Evolutionary conservation across 1,140 invertebrate genomes (phyloP), one percentile per base, ranked within the genome.

Genomic region (Parapsyche elsis): DNA sequence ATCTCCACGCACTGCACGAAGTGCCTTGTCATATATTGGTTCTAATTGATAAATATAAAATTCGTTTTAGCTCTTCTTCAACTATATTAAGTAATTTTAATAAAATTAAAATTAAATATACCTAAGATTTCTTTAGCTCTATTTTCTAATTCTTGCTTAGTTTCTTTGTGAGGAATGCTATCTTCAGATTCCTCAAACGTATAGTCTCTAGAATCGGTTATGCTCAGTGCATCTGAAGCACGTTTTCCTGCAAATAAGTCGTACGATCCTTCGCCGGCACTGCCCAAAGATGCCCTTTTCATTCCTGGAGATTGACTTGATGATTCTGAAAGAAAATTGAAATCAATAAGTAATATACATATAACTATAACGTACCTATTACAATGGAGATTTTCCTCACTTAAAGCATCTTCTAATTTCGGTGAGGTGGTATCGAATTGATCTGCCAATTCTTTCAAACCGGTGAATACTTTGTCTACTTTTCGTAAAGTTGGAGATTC

Each of bases 181-280:
- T 89, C 88, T 85, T 89, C 88, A 4, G 88, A 89, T 84, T 89
- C 88, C 84, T 89, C 88, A 82, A 89, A 89, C 1, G 88, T 89
- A 78, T 89, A 89, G 83, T 89, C 88, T 83, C 86, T 86, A 0
- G 88, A 89, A 83, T 89, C 88, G 73, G 88, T 89, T 16, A 89
- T 78, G 81, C 88, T 89, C 46, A 87, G 86, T 73, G 88, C 88
- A 84, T 89, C 88, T 45, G 88, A 89, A 12, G 87, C 83, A 14
- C 88, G 84, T 83, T 89, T 89, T 77, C 88, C 88, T 80, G 86
- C 86, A 2, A 78, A 71, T 0, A 82, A 67, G 30, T 83, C 81
- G 16, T 67, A 44, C 10, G 79, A 80, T n/a, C 73, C 76, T 19
- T 83, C 82, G 9, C 77, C 82, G n/a, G 80, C 45, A 64, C 81